Conservation (phyloP, 92 coral and sea anemone genomes). For the Palythoa caribaeorum region DNA sequence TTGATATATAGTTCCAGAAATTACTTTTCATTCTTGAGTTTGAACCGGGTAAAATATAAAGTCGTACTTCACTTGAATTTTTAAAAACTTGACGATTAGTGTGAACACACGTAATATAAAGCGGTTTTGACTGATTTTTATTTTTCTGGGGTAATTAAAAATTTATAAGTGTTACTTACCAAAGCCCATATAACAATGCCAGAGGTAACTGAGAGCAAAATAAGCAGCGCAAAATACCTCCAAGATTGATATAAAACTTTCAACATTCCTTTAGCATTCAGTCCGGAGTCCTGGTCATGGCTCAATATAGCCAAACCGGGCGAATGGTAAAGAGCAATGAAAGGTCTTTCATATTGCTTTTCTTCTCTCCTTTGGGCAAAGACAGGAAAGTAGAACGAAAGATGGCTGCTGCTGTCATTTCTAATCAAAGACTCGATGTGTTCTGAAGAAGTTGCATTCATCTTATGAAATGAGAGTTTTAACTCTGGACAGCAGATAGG, state of each 20-base stretch:
- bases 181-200: slow-evolving; percentile 2
- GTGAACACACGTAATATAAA: no score
- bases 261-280: not conserved
- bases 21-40: no score
- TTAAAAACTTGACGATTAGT: no score
- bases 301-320: not conserved
- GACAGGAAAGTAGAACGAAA: slow-evolving; percentile 2
- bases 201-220: not conserved
- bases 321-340: not conserved
- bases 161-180: not conserved
- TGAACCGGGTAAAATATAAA: no score
- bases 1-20: no score
- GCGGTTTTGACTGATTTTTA: not conserved
- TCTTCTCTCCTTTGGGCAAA: slow-evolving; percentile 1
- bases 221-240: not conserved
- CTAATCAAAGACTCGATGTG: not conserved
- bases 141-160: not conserved
- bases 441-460: slow-evolving; percentile 6
- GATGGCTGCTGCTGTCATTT: slow-evolving; percentile 1
- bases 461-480: not conserved
- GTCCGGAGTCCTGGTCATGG: not conserved
- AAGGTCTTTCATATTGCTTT: not conserved
- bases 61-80: no score
- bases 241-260: not conserved
- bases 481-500: not conserved